These are phyloP conservation scores for Sarcophaga variegata DNA, from an alignment of 2,888 invertebrate genomes.

Conservation along the genomic window DNA sequence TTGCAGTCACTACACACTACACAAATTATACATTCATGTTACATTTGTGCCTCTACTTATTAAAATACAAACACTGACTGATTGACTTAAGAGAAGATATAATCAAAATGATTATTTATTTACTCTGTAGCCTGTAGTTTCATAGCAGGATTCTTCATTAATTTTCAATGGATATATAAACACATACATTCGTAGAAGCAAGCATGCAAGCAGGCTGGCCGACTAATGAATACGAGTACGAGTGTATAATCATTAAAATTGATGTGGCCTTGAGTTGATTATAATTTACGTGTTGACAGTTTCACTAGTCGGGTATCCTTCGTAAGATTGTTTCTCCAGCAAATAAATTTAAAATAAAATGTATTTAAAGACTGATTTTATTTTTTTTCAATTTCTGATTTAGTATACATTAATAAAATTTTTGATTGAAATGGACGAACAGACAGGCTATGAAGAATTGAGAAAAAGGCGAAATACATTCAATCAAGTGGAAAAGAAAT, in stretches of 20 bases:
- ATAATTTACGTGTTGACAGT: constrained; percentile 37
- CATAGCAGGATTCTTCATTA: constrained; percentile 9
- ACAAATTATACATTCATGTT: too few species aligned
- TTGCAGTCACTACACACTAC: too few species aligned
- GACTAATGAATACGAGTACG: neutral
- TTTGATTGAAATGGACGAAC: too few species aligned
- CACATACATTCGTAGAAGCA: neutral
- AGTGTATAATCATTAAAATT: neutral
- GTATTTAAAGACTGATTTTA: too few species aligned
- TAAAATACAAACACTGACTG: neutral
- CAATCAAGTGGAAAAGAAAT: too few species aligned
- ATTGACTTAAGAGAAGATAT: neutral
- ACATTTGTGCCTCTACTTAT: too few species aligned
- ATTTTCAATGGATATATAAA: constrained; percentile 12
- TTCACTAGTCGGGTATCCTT: constrained; percentile 1
- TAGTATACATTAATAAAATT: too few species aligned
- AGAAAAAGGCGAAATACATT: too few species aligned
- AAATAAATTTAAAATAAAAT: too few species aligned
- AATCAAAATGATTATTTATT: constrained; percentile 13
- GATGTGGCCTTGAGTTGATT: constrained; percentile 22
- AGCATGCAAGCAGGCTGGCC: neutral
- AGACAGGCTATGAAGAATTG: too few species aligned
- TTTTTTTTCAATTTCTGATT: too few species aligned
- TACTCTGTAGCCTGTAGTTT: neutral
- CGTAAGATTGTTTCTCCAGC: too few species aligned